phyloP scores from a whole-genome alignment of 37 sponge, comb jelly and placozoan genomes.

The Haliclona indistincta region DNA sequence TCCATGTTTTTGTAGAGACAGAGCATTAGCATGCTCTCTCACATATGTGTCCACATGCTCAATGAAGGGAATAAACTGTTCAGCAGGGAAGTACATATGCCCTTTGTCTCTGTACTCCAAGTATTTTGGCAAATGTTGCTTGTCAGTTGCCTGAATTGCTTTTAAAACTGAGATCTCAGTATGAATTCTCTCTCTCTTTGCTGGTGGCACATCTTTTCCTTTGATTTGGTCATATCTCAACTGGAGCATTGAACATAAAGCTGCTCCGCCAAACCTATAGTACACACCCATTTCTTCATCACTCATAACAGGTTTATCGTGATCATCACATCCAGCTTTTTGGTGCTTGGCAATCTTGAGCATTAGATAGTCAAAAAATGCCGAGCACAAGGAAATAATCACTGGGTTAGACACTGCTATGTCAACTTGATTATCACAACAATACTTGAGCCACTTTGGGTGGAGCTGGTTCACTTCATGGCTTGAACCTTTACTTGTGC shows the following conservation, averaged over 20 bases:
- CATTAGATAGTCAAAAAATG: slow-evolving; percentile 7
- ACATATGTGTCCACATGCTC: slow-evolving; percentile 4
- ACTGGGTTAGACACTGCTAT: background rate
- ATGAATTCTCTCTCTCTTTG: background rate
- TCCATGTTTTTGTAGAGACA: background rate
- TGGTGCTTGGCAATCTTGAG: no score
- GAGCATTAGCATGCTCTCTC: background rate
- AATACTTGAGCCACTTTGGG: background rate
- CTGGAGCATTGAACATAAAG: slow-evolving; percentile 14
- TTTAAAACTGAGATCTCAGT: slow-evolving; percentile 10
- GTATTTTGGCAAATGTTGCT: background rate
- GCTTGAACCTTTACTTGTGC: background rate
- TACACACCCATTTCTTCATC: slow-evolving; percentile 9
- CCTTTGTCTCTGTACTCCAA: slow-evolving; percentile 23
- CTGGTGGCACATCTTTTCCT: background rate
- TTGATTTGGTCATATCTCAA: background rate
- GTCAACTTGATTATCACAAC: background rate
- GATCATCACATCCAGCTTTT: background rate
- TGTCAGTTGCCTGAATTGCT: slow-evolving; percentile 4
- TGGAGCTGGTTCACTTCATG: background rate
- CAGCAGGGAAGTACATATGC: slow-evolving; percentile 22
- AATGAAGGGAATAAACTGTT: slow-evolving; percentile 8
- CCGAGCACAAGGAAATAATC: slow-evolving; percentile 2
- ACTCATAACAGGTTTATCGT: background rate
- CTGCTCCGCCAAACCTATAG: slow-evolving; percentile 22